Conservation (phyloP, 53 echinoderm and acorn worm genomes). For the Paelopatides confundens region DNA sequence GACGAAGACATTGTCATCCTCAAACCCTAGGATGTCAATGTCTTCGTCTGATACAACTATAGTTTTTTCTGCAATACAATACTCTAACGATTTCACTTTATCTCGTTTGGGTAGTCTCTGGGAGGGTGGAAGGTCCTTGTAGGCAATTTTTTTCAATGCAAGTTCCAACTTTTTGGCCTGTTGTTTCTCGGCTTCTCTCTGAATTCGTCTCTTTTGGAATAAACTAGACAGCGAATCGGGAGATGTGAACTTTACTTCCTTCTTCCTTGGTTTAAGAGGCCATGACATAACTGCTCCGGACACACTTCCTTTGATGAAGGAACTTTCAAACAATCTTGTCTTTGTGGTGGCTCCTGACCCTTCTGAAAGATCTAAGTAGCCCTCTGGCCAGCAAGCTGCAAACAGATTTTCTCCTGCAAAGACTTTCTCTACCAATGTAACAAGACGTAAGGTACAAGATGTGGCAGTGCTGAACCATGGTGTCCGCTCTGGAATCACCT, state of each 20-base stretch:
- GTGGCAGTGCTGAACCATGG: not conserved
- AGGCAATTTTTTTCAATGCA: not conserved
- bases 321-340: not conserved
- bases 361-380: not conserved
- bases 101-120: conserved; percentile 15
- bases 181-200: not conserved
- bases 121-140: conserved; percentile 16
- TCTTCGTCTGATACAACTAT: not conserved
- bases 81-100: conserved; percentile 34
- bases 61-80: conserved; percentile 22
- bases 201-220: not conserved
- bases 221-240: not conserved
- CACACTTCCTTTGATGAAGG: not conserved
- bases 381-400: conserved; percentile 6
- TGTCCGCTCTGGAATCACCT: not conserved
- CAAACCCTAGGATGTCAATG: conserved; percentile 1
- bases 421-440: not conserved
- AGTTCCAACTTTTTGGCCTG: conserved; percentile 2
- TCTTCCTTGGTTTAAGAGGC: conserved; percentile 22
- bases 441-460: not conserved
- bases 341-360: not conserved
- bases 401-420: not conserved
- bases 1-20: too few species aligned
- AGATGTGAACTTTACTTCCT: conserved; percentile 21
- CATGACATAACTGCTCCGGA: not conserved